Evolutionary conservation across 2,888 invertebrate genomes (phyloP).

Genomic region (Fragum whitleyi): DNA sequence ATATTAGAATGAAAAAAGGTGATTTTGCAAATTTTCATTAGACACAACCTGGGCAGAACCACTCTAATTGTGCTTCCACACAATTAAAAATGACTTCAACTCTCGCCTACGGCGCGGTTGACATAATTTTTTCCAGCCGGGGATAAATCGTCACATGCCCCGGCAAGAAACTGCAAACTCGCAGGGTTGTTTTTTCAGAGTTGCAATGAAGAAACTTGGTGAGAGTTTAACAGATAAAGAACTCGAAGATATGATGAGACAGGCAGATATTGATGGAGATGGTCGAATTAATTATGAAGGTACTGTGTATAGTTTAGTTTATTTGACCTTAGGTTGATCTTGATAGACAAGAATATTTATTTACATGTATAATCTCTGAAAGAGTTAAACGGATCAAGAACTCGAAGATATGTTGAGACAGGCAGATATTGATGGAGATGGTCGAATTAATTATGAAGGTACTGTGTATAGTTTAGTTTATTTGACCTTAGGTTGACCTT

Average conservation of each 20-base stretch:
- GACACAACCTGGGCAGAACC: no score
- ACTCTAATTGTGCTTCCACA: no score
- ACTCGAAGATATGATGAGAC: conserved; percentile 76
- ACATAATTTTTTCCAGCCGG: no score
- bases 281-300: conserved; percentile 80
- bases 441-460: conserved; percentile 80
- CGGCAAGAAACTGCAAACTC: no score
- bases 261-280: conserved; percentile 77
- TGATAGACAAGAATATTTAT: background rate
- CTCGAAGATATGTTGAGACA: conserved; percentile 77
- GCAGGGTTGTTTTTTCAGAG: conserved; percentile 50
- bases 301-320: no score
- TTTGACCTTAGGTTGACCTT: background rate
- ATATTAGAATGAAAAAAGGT: no score
- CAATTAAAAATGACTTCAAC: no score
- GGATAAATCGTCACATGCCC: no score
- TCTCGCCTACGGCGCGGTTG: no score
- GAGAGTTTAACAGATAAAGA: conserved; percentile 77
- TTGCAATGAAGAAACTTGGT: conserved; percentile 78
- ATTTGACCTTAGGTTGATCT: background rate
- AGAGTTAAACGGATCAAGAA: conserved; percentile 75
- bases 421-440: conserved; percentile 77
- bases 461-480: no score
- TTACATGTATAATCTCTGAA: conserved; percentile 76
- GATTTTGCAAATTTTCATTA: no score